Percentiles rank a stretch among this genome's conserved stretches.
Evolutionary conservation across 2,797 vertebrate species (phyloP).

Genomic region (Calcarius lapponicus): DNA sequence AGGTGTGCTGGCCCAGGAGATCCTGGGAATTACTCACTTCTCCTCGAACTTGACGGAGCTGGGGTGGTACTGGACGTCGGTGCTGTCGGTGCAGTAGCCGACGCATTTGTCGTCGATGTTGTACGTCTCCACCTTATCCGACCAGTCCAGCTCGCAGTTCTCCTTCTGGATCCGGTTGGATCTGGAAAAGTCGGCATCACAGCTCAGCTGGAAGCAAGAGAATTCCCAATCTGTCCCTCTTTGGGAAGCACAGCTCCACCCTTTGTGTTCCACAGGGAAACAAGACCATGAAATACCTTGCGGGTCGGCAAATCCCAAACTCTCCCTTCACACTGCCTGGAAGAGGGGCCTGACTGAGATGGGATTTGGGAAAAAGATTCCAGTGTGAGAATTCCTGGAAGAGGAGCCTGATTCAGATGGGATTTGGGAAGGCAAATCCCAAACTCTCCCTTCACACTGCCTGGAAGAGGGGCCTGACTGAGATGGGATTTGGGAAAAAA

Average conservation of each 20-base stretch:
- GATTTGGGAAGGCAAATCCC: too few species aligned
- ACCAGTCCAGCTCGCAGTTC: constrained; percentile 88
- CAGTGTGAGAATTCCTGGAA: too few species aligned
- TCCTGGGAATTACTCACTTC: constrained; percentile 77
- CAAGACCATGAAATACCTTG: accelerated
- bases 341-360: too few species aligned
- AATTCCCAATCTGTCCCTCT: background rate
- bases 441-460: too few species aligned
- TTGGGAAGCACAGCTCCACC: background rate
- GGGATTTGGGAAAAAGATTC: too few species aligned
- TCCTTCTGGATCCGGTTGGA: constrained; percentile 83
- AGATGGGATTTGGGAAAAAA: background rate
- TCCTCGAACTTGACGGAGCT: constrained; percentile 82
- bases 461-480: background rate
- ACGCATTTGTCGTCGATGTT: constrained; percentile 81
- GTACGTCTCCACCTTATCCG: constrained; percentile 87
- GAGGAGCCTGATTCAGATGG: too few species aligned
- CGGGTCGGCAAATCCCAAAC: background rate
- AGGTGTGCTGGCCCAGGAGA: background rate
- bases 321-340: background rate
- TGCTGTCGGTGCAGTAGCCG: constrained; percentile 79
- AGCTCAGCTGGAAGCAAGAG: background rate
- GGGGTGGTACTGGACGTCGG: constrained; percentile 79
- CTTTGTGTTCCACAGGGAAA: background rate
- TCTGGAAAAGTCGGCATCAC: background rate